phyloP scores from a whole-genome alignment of 2,797 vertebrate genomes.

The Darevskia mixta region DNA sequence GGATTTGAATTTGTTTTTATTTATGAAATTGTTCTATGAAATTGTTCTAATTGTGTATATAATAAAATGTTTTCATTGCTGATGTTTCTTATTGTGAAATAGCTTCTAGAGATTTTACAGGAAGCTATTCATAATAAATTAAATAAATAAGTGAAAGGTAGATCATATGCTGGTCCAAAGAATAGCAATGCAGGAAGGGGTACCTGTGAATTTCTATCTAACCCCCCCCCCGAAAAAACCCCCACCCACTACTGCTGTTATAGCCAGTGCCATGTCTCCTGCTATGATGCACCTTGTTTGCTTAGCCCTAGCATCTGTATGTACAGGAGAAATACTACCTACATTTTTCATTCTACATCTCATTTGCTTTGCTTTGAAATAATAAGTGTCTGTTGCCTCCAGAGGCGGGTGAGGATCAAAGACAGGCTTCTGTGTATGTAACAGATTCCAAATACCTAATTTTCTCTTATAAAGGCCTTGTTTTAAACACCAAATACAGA shows the following conservation, averaged over 20 bases:
- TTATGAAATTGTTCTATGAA: too few species aligned
- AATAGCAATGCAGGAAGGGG: background rate
- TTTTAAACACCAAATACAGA: conserved; percentile 76
- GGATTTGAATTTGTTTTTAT: too few species aligned
- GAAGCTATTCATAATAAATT: too few species aligned
- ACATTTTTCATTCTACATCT: conserved; percentile 39
- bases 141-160: background rate
- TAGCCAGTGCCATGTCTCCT: fast-evolving
- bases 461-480: conserved; percentile 73
- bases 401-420: conserved; percentile 73
- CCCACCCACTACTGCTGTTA: background rate
- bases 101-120: too few species aligned
- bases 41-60: too few species aligned
- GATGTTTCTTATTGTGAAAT: too few species aligned
- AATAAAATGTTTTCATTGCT: too few species aligned
- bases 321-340: background rate
- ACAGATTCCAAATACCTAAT: conserved; percentile 75
- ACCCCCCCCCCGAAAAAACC: too few species aligned
- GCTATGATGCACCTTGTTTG: fast-evolving
- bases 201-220: too few species aligned
- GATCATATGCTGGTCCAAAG: background rate
- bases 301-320: background rate
- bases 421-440: conserved; percentile 55
- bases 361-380: conserved; percentile 68
- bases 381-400: conserved; percentile 62